Percentiles rank a stretch among this genome's conserved stretches.
Conservation (phyloP, 2,888 invertebrate genomes). For the Hemicrepidius hirtus region DNA sequence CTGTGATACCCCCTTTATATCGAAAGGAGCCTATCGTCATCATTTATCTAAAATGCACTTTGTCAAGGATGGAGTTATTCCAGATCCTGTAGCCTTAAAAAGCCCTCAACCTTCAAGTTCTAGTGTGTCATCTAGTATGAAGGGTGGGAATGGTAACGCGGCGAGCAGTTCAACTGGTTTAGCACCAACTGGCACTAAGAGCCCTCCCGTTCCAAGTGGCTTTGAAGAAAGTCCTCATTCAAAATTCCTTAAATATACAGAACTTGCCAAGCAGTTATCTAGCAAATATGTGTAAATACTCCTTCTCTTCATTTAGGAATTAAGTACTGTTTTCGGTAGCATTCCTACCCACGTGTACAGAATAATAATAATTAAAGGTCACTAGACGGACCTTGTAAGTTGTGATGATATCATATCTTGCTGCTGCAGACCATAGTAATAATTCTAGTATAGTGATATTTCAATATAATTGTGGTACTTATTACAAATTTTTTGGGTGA, state of each 20-base stretch:
- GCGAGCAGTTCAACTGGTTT: slow-evolving; percentile 44
- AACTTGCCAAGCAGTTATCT: slow-evolving; percentile 98
- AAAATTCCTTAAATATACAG: slow-evolving; percentile 98
- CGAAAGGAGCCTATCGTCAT: slow-evolving; percentile 97
- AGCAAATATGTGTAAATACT: slow-evolving; percentile 90
- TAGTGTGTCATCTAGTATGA: slow-evolving; percentile 55
- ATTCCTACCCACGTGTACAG: slow-evolving; percentile 52
- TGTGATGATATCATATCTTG: slow-evolving; percentile 90
- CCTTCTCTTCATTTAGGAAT: slow-evolving; percentile 54
- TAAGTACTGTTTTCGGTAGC: slow-evolving; percentile 45
- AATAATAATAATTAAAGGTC: slow-evolving; percentile 53
- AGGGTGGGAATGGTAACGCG: slow-evolving; percentile 61
- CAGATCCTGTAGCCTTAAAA: slow-evolving; percentile 82
- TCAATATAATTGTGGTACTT: slow-evolving; percentile 64
- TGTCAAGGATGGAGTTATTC: slow-evolving; percentile 92
- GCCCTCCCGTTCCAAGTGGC: slow-evolving; percentile 73
- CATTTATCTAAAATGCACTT: slow-evolving; percentile 97
- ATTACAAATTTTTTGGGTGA: slow-evolving; percentile 69
- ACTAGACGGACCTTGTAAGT: slow-evolving; percentile 71
- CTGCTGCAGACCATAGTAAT: slow-evolving; percentile 72
- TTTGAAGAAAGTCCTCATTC: slow-evolving; percentile 96
- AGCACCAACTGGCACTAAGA: slow-evolving; percentile 63
- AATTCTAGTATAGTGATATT: slow-evolving; percentile 57
- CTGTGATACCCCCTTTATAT: slow-evolving; percentile 96
- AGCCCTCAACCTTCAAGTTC: slow-evolving; percentile 65